A percentile compares a stretch with the other conserved stretches of the same genome.
These are phyloP conservation scores for Seladonia tumulorum DNA, from an alignment of 2,888 invertebrate species.

Conservation along the genomic window DNA sequence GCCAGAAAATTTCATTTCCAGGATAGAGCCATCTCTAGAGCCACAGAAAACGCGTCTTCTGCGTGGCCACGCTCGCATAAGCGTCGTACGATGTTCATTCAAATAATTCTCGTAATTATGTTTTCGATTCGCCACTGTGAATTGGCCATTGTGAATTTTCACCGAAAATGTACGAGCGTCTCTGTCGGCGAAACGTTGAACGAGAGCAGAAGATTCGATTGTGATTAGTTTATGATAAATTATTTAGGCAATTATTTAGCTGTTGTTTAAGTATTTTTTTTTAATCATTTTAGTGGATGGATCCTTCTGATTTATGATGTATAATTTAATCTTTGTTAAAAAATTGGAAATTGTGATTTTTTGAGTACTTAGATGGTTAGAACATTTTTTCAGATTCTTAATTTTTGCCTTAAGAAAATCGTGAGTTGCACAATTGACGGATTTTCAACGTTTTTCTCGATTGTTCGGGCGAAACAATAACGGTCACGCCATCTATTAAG, in stretches of 20 bases:
- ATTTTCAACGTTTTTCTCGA: not conserved
- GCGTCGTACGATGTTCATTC: not conserved
- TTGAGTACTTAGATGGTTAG: not conserved
- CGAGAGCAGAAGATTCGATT: no score
- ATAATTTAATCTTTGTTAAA: not conserved
- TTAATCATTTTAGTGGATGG: not conserved
- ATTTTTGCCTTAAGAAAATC: not conserved
- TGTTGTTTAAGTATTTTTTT: not conserved
- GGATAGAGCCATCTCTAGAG: not conserved
- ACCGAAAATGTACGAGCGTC: not conserved
- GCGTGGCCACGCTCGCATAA: not conserved
- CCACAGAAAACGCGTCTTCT: not conserved
- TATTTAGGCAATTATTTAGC: no score
- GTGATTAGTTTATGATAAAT: no score
- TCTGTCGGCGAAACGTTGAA: no score
- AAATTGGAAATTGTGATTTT: not conserved
- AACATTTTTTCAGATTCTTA: not conserved
- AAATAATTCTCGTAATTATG: not conserved
- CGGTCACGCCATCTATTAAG: not conserved
- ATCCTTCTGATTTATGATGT: no score
- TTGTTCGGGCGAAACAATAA: not conserved
- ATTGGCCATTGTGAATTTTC: not conserved
- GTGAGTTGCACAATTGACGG: not conserved
- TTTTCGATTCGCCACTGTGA: not conserved
- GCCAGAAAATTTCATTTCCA: slow-evolving; percentile 46